A percentile compares a stretch with the other conserved stretches of the same genome.
phyloP scores from a whole-genome alignment of 2,888 invertebrate species.

The Lobophora halterata region DNA sequence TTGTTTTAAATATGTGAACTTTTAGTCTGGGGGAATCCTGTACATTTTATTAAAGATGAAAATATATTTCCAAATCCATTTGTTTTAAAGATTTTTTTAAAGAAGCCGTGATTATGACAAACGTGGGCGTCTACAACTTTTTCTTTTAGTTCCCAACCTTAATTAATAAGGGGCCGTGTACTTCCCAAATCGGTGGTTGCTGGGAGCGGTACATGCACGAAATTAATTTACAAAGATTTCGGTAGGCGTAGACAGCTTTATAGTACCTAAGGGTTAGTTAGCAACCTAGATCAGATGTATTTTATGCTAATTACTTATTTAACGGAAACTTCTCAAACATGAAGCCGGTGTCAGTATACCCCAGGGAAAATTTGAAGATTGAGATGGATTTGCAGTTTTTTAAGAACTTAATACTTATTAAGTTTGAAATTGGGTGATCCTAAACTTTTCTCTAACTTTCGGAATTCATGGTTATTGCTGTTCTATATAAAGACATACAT shows the following conservation, averaged over 20 bases:
- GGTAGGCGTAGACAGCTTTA: constrained; percentile 15
- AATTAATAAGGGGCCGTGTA: constrained; percentile 48
- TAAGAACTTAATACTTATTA: constrained; percentile 1
- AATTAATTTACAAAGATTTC: constrained; percentile 43
- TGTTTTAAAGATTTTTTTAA: background rate
- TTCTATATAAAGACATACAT: constrained; percentile 3
- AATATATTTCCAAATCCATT: no score
- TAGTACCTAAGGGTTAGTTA: no score
- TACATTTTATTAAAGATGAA: no score
- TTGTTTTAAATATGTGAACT: no score
- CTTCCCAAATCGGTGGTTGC: constrained; percentile 46
- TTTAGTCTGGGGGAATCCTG: no score
- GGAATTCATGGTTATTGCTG: constrained; percentile 8
- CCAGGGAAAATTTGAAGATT: background rate
- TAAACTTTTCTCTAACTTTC: constrained; percentile 6
- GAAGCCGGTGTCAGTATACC: no score
- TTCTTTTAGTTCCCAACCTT: constrained; percentile 42
- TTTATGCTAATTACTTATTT: no score
- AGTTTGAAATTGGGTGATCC: background rate
- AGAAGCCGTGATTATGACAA: constrained; percentile 21
- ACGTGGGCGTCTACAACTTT: constrained; percentile 42
- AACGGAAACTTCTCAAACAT: no score
- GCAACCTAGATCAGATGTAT: no score
- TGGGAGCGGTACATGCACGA: constrained; percentile 49
- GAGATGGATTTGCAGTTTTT: background rate